Base-by-base conservation (phyloP, 2,113 vertebrate species). In the Mormyrus iriodes region DNA sequence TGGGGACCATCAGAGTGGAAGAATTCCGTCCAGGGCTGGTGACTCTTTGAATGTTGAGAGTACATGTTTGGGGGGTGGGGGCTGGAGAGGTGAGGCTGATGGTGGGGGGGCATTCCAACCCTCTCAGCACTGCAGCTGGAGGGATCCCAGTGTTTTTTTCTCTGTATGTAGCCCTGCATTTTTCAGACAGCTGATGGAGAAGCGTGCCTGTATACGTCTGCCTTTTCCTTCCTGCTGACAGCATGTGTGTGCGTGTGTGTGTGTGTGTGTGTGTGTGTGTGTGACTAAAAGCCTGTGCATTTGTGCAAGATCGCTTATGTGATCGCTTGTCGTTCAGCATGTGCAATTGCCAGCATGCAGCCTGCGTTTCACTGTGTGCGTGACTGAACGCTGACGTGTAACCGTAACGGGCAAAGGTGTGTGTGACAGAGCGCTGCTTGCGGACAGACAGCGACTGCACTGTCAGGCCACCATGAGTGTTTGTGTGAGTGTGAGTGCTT, bases 191-290 rank as follows among this genome's bases (percentile, higher is more conserved):
- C 73, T 42, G 27, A 42, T 42, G 73, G 17, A 35, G 5, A 76
- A 76, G 31, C 73, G 13, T 69, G 61, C 73, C 27, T 42, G 73
- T 53, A 19, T 53, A 19, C 15, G 52, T 53, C 3, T 53, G 12
- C 3, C 3, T 53, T 86, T 53, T 53, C n/a, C 27, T 69, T 69
- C 61, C 61, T 53, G 12, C 52, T n/a, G n/a, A n/a, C n/a, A n/a
- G n/a, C n/a, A n/a, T n/a, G n/a, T n/a, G n/a, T 39, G 12, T 8
- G 35, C 53, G 87, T 52, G 87, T 85, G 51, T 69, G 79, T 69
- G 89, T 88, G 89, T 88, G 65, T 83, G 35, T 82, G 27, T 46
- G 35, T 58, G 39, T 85, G n/a, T 85, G n/a, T 24, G 51, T 51
- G 1, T 46, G 13, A 76, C 5, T 19, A 42, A 19, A 19, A 19